Base-by-base conservation (phyloP, 1,140 invertebrate species). In the Eurytemora carolleeae region DNA sequence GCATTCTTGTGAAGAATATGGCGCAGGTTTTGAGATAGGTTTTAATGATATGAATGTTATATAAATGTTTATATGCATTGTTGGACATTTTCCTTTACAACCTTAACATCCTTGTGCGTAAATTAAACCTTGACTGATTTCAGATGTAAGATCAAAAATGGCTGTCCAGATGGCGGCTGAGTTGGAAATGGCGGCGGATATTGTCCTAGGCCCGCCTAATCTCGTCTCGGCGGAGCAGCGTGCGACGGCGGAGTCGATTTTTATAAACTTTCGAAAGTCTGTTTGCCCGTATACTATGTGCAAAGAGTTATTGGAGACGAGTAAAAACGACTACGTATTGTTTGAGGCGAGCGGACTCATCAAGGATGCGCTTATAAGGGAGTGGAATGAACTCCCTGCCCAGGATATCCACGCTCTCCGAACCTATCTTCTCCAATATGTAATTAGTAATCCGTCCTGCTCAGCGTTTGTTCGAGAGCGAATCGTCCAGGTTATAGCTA, bases 261-360 rank as follows among this genome's bases (percentile, higher is more conserved):
- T 91, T 68, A 69, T 89, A 19, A 79, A 82, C 71, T 87, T 91
- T 70, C 76, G 83, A 17, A 87, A 85, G 71, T 82, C 82, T 16
- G 83, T 84, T 72, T 79, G 80, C 64, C 87, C 87, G 25, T 91
- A 88, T 71, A 77, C 78, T 59, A 68, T 88, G 21, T 93, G 87
- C 70, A 78, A 80, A 68, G 53, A 54, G 57, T 65, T 69, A 65
- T 24, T 70, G 79, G 87, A 90, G 73, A 81, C 78, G 44, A 83
- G 81, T 63, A 75, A 78, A 59, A 79, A 82, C 63, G 85, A 87
- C 68, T 87, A 86, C 76, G 84, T 92, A 3, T 70, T 89, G 55
- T 92, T 90, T 75, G 87, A 92, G 75, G 80, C 85, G 64, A 85
- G 83, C 3, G 81, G 82, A 60, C 77, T 89, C n/a, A 73, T 94